Evolutionary conservation across 1,140 invertebrate species (phyloP), one percentile per base, ranked within the genome.

Genomic region (Danaus plexippus): DNA sequence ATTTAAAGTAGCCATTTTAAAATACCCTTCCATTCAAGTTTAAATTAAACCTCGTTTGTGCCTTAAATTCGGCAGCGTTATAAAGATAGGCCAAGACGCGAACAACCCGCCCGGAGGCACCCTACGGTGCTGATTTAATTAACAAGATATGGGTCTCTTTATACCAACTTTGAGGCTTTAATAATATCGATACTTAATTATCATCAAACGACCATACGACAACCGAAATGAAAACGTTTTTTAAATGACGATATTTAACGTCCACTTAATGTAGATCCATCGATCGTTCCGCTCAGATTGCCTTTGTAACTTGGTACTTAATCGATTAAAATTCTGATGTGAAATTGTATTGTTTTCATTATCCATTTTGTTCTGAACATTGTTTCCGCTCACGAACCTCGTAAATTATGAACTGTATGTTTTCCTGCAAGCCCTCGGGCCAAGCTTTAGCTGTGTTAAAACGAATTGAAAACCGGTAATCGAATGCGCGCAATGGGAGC

Each of bases 381-480:
- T 80, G 83, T 84, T 83, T 82, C 74, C 75, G 74, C 66, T 79
- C 63, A 70, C 71, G 77, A 67, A 71, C 68, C 77, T 73, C 73
- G 78, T 86, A 80, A 85, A 86, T 86, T 86, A 86, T 85, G 75
- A 75, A 77, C 80, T 75, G 72, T 83, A 78, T 83, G 79, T 83
- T 81, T 75, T 67, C 67, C 65, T 73, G 71, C 71, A 75, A 71
- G 77, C 77, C 83, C 80, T 74, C 54, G 66, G 81, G 83, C 78
- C 52, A 63, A 66, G 71, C 73, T 77, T 75, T 73, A 68, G 70
- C 69, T 75, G 62, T 77, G 77, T 84, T 84, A 85, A 84, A 86
- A 77, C 77, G 75, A 80, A 86, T 83, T 85, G 80, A 85, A 83
- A 76, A 80, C 77, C 75, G 80, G 80, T 82, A 83, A 84, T 86